A percentile compares a stretch with the other conserved stretches of the same genome.
Conservation (phyloP, 2,113 vertebrate species). For the Numenius arquata region DNA sequence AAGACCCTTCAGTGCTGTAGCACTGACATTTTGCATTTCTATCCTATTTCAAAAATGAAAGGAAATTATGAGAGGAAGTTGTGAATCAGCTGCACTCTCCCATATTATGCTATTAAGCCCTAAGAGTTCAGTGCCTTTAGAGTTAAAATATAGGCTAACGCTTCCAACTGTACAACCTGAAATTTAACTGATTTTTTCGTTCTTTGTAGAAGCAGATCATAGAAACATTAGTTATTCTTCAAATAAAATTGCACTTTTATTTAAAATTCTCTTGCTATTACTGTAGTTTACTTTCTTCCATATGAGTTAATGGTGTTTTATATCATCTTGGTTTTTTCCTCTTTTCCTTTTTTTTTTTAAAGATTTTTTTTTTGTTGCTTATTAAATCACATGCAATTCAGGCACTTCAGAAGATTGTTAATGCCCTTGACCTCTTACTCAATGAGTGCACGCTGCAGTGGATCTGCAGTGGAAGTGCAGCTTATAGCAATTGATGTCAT, state of each 20-base stretch:
- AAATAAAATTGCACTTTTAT: not conserved
- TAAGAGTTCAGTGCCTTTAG: not conserved
- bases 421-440: constrained; percentile 2
- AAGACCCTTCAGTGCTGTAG: not conserved
- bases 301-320: not conserved
- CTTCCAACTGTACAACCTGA: not conserved
- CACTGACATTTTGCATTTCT: not conserved
- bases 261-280: not conserved
- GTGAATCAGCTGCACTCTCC: not conserved
- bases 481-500: not conserved
- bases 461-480: not conserved
- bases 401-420: constrained; percentile 3
- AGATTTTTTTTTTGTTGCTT: not conserved
- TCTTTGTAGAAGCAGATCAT: not conserved
- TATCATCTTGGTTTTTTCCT: accelerated
- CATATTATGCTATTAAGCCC: not conserved
- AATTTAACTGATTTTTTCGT: not conserved
- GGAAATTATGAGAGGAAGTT: not conserved
- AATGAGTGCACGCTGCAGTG: not conserved
- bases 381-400: not conserved
- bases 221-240: not conserved
- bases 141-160: not conserved
- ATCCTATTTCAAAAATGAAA: not conserved
- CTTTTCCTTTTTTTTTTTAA: not conserved
- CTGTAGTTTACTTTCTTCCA: not conserved